Conservation (phyloP, 2,797 vertebrate genomes). For the Eupleurogrammus muticus region DNA sequence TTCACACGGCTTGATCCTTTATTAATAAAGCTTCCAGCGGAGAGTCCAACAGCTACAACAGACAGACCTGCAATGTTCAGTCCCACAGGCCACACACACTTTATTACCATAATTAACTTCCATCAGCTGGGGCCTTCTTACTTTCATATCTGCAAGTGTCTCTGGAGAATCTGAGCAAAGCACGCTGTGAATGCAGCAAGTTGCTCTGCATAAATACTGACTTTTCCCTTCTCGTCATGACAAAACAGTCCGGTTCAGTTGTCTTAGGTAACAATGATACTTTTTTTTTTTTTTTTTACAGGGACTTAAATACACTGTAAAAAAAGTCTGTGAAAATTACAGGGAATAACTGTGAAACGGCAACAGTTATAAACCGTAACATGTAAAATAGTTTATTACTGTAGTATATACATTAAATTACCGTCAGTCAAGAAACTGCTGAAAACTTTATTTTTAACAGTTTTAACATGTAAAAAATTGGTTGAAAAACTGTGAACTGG, state of each 20-base stretch:
- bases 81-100: constrained; percentile 57
- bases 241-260: constrained; percentile 28
- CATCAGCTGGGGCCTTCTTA: constrained; percentile 63
- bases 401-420: no score
- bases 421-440: no score
- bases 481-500: no score
- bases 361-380: no score
- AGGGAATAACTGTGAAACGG: no score
- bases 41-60: constrained; percentile 24
- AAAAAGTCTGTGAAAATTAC: no score
- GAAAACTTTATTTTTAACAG: no score
- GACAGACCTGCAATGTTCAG: constrained; percentile 18
- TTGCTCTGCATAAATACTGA: constrained; percentile 33
- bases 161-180: constrained; percentile 64
- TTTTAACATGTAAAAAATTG: no score
- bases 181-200: constrained; percentile 29
- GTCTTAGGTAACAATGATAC: constrained; percentile 24
- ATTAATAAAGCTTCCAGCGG: constrained; percentile 23
- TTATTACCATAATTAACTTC: constrained; percentile 77
- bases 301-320: no score
- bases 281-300: no score
- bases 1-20: constrained; percentile 1
- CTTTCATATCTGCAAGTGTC: constrained; percentile 67
- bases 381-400: no score
- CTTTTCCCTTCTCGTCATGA: constrained; percentile 38